Evolutionary conservation across 2,888 invertebrate genomes (phyloP).

Genomic region (Cerastis leucographa): DNA sequence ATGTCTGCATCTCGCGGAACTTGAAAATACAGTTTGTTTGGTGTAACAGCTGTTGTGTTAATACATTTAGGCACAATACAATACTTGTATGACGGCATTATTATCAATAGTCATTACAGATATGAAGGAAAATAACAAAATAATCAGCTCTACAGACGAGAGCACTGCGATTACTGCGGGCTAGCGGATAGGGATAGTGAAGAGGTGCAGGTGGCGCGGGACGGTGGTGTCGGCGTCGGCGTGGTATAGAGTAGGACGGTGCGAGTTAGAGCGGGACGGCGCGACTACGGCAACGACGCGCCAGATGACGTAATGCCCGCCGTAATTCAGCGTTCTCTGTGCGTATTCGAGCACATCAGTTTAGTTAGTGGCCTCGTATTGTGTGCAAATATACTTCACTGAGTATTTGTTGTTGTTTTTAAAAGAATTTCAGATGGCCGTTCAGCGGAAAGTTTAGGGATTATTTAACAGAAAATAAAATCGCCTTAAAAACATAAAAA

Average conservation of each 20-base stretch:
- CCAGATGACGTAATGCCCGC: slow-evolving; percentile 37
- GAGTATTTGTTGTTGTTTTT: neutral
- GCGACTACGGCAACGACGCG: slow-evolving; percentile 10
- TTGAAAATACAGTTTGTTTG: slow-evolving; percentile 33
- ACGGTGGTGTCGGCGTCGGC: neutral
- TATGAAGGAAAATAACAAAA: slow-evolving; percentile 6
- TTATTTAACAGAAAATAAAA: too few species aligned
- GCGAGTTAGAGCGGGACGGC: neutral
- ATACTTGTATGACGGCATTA: slow-evolving; percentile 33
- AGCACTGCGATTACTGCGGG: slow-evolving; percentile 28
- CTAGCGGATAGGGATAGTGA: neutral
- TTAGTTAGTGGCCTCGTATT: slow-evolving; percentile 3
- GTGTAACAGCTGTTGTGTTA: slow-evolving; percentile 30
- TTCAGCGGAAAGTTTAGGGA: neutral
- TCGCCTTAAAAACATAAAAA: too few species aligned
- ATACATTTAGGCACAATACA: slow-evolving; percentile 41
- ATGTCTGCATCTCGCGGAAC: slow-evolving; percentile 22
- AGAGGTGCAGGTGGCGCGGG: slow-evolving; percentile 4
- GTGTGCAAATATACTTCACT: neutral
- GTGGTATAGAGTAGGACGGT: neutral
- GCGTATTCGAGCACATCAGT: neutral
- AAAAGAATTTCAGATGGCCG: neutral
- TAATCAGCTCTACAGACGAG: slow-evolving; percentile 7
- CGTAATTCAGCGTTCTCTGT: neutral
- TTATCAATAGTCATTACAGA: slow-evolving; percentile 12